Conservation (phyloP, 2,797 vertebrate genomes). For the Pangasius krempfi region DNA sequence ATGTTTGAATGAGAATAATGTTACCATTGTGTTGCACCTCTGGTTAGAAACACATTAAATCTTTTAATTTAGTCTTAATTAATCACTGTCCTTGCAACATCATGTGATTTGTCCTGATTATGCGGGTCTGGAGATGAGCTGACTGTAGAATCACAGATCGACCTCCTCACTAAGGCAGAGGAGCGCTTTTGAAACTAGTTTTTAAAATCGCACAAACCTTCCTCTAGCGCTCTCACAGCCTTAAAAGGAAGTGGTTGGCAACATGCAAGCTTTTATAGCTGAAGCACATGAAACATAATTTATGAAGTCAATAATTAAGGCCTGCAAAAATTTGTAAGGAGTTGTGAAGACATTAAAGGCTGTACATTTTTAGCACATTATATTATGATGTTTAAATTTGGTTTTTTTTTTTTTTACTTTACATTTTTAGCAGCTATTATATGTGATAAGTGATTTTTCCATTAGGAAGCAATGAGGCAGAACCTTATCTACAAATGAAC, state of each 20-base stretch:
- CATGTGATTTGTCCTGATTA: background rate
- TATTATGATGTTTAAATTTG: background rate
- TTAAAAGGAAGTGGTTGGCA: background rate
- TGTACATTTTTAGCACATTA: background rate
- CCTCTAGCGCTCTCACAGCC: background rate
- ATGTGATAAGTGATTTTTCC: background rate
- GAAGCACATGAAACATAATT: background rate
- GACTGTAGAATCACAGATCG: background rate
- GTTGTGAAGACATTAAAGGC: background rate
- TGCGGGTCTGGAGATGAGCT: too few species aligned
- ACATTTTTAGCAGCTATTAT: background rate
- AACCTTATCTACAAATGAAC: background rate
- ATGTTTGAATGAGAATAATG: background rate
- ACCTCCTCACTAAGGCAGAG: too few species aligned
- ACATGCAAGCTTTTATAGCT: background rate
- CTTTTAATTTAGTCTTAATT: background rate
- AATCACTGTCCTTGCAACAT: background rate
- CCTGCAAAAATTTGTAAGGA: background rate
- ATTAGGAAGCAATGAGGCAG: background rate
- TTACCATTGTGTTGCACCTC: background rate
- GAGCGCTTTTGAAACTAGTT: background rate
- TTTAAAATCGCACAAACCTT: background rate
- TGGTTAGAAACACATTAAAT: background rate
- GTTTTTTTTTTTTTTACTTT: background rate
- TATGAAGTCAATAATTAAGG: background rate